Percentiles rank a stretch among this genome's conserved stretches.
These are phyloP conservation scores for Idaea dimidiata DNA, from an alignment of 2,888 invertebrate species.

Conservation along the genomic window DNA sequence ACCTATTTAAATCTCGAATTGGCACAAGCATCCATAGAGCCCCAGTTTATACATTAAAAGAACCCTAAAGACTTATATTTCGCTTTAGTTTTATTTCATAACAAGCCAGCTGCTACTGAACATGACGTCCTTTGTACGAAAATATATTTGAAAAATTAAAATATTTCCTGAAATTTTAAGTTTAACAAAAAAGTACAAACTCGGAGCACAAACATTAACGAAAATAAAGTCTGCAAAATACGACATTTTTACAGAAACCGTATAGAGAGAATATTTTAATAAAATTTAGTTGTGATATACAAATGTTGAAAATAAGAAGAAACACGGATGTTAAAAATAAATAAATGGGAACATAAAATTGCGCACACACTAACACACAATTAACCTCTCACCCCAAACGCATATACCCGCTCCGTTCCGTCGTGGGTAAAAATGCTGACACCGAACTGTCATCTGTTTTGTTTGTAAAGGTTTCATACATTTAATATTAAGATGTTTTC, in stretches of 20 bases:
- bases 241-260: not conserved
- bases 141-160: not conserved
- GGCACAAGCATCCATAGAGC: no score
- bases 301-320: constrained; percentile 27
- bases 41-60: no score
- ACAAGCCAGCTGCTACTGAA: not conserved
- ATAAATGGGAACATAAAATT: no score
- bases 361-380: no score
- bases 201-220: constrained; percentile 12
- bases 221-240: not conserved
- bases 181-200: constrained; percentile 12
- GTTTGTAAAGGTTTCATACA: no score
- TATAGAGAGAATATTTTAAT: not conserved
- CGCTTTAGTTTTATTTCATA: not conserved
- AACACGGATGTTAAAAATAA: not conserved
- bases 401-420: no score
- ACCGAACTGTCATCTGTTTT: no score
- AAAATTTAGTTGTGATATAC: constrained; percentile 5
- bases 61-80: not conserved
- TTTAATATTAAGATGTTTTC: no score
- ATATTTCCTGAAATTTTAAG: not conserved
- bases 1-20: no score
- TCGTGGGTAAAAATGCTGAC: no score
- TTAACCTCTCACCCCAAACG: no score
- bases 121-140: not conserved